phyloP scores from a whole-genome alignment of 2,113 vertebrate species.

The Ramphastos sulfuratus region DNA sequence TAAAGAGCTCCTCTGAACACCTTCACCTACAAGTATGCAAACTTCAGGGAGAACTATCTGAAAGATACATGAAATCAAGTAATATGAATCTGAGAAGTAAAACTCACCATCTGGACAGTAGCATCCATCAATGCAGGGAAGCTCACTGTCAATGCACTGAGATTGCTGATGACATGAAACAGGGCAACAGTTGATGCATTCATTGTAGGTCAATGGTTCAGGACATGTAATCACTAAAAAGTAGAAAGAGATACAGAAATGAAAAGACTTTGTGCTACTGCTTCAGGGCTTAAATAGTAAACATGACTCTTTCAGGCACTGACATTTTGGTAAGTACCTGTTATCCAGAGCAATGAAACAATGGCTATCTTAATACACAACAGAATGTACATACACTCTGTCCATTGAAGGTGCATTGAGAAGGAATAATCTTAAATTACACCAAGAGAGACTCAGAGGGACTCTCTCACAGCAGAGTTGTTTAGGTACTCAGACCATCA shows the following conservation, averaged over 20 bases:
- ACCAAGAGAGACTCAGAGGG: background rate
- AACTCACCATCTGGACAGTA: conserved; percentile 88
- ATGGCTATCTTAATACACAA: background rate
- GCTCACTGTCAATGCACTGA: conserved; percentile 89
- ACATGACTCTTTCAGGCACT: background rate
- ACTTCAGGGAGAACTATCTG: rapidly evolving
- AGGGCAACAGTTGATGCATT: conserved; percentile 93
- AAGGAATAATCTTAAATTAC: background rate
- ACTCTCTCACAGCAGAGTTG: background rate
- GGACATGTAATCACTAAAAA: conserved; percentile 80
- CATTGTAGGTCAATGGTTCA: conserved; percentile 81
- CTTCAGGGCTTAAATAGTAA: background rate
- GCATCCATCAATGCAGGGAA: conserved; percentile 94
- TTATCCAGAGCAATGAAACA: background rate
- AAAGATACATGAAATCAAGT: background rate
- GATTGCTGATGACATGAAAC: conserved; percentile 81
- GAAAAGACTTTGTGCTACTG: background rate
- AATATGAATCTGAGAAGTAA: background rate
- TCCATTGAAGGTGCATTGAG: background rate
- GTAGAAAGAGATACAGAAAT: background rate
- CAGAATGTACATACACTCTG: background rate
- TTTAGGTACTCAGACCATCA: background rate
- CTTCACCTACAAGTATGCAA: background rate
- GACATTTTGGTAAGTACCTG: background rate
- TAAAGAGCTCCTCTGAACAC: background rate